Conservation (phyloP, 2,888 invertebrate genomes). For the Lepidocyrtinus sp. region DNA sequence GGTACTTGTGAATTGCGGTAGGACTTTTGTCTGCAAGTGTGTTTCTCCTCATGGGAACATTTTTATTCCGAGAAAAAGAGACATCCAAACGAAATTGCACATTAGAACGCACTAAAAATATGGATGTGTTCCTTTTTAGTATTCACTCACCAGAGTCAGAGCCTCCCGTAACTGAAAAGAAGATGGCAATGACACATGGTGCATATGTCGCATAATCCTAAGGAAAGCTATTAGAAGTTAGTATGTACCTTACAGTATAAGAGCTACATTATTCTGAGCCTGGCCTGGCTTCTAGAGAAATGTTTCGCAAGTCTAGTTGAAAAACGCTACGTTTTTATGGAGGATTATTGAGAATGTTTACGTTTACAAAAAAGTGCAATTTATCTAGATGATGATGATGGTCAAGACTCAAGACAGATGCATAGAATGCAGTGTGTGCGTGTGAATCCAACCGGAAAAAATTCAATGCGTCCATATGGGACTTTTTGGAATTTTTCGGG, state of each 20-base stretch:
- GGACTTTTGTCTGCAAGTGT: slow-evolving; percentile 29
- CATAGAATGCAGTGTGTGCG: not conserved
- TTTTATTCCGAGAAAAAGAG: slow-evolving; percentile 2
- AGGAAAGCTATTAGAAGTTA: not conserved
- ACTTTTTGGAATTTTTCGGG: not conserved
- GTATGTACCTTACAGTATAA: not conserved
- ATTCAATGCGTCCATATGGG: not conserved
- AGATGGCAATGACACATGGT: slow-evolving; percentile 15
- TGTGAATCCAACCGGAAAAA: no score
- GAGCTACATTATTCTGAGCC: not conserved
- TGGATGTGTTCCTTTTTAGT: slow-evolving; percentile 23
- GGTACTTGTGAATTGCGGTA: slow-evolving; percentile 18
- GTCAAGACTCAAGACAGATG: slow-evolving; percentile 5
- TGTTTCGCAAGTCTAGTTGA: not conserved
- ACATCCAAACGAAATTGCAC: slow-evolving; percentile 17
- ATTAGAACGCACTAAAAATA: slow-evolving; percentile 25
- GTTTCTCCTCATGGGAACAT: slow-evolving; percentile 22
- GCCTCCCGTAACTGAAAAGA: not conserved
- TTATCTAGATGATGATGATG: not conserved
- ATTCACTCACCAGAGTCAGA: slow-evolving; percentile 8
- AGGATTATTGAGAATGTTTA: not conserved
- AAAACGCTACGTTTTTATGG: slow-evolving; percentile 2
- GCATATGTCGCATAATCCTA: slow-evolving; percentile 15
- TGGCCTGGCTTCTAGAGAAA: not conserved
- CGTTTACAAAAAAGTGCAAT: not conserved